phyloP scores from a whole-genome alignment of 2,113 vertebrate species.

The Callospermophilus lateralis region DNA sequence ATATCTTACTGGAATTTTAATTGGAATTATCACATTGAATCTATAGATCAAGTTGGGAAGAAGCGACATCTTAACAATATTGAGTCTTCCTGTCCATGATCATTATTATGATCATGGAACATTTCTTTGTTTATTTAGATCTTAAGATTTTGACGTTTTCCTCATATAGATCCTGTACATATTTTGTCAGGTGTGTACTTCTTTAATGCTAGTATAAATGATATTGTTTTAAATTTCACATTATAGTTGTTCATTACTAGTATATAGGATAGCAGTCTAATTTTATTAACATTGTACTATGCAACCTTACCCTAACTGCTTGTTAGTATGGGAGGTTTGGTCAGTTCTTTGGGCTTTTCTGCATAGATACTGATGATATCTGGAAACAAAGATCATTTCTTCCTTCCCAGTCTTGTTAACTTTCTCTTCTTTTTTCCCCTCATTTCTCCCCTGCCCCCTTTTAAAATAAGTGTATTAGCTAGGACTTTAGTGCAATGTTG shows the following conservation, averaged over 20 bases:
- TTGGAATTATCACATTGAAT: neutral
- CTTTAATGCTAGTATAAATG: neutral
- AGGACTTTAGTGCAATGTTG: neutral
- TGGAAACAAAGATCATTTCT: neutral
- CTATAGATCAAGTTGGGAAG: neutral
- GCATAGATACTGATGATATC: neutral
- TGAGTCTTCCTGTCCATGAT: neutral
- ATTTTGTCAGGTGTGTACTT: conserved; percentile 9
- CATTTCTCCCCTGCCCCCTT: too few relatives aligned
- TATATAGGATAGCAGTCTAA: neutral
- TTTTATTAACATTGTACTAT: neutral
- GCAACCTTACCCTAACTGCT: neutral
- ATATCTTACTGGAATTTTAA: neutral
- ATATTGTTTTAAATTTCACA: neutral
- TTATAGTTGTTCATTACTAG: neutral
- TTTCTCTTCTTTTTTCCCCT: neutral
- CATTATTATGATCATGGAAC: neutral
- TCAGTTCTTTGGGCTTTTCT: neutral
- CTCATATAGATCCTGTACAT: neutral
- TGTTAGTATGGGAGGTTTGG: neutral
- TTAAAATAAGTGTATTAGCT: neutral
- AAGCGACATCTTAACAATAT: neutral
- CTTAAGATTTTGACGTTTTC: neutral
- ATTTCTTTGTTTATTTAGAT: neutral
- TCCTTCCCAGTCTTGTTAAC: neutral